These are phyloP conservation scores for Upupa epops DNA, from an alignment of 2,113 vertebrate species.

Conservation along the genomic window DNA sequence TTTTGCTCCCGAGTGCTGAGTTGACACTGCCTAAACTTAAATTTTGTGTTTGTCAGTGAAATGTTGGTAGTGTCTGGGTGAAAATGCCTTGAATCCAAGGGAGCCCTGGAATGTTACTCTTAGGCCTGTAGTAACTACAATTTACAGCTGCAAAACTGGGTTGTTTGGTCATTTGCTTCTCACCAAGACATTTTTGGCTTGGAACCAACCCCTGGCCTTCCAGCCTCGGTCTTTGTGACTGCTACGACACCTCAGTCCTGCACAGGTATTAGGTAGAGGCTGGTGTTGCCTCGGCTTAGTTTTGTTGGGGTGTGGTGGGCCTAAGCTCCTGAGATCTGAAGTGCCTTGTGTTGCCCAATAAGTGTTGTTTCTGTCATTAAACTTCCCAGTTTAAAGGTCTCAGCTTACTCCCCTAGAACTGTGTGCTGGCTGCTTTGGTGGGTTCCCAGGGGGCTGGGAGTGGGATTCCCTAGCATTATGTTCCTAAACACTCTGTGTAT, in stretches of 20 bases:
- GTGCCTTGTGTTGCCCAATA: rapidly evolving
- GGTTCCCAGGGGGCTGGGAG: rapidly evolving
- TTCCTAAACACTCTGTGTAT: background rate
- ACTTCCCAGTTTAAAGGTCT: background rate
- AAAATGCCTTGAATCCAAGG: background rate
- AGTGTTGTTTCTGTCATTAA: background rate
- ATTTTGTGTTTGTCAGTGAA: background rate
- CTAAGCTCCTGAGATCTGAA: background rate
- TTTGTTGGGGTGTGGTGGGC: background rate
- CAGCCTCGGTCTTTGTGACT: background rate
- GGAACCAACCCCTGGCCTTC: background rate
- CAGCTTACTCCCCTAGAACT: background rate
- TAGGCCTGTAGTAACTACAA: background rate
- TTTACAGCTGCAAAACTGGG: background rate
- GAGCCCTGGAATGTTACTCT: background rate
- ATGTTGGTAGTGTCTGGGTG: background rate
- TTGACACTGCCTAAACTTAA: background rate
- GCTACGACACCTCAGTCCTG: no score
- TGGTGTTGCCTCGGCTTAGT: rapidly evolving
- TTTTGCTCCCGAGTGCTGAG: background rate
- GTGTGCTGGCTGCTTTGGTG: background rate
- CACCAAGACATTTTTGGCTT: background rate
- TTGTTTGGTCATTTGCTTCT: background rate
- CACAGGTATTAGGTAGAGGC: background rate
- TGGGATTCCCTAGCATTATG: background rate